phyloP scores from a whole-genome alignment of 1,140 invertebrate species.

The Wasmannia auropunctata region DNA sequence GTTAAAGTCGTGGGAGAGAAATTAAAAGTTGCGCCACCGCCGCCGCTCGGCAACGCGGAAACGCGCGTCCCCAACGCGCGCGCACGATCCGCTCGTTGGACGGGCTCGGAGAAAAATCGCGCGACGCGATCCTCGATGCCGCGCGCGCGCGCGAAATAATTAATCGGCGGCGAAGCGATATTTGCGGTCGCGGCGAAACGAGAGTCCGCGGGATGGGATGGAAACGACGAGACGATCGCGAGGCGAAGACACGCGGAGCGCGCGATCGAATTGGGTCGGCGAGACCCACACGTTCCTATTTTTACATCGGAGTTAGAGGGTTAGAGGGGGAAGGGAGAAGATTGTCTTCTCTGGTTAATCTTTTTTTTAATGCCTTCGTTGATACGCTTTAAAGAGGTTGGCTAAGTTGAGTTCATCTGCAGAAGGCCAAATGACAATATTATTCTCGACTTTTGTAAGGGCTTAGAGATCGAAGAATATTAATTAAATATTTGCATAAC shows the following conservation, averaged over 20 bases:
- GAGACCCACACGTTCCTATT: background rate
- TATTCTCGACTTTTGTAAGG: background rate
- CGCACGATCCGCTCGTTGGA: background rate
- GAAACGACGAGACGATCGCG: background rate
- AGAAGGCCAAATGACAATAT: background rate
- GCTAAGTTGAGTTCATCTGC: background rate
- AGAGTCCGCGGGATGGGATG: background rate
- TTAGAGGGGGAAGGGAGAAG: background rate
- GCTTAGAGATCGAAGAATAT: background rate
- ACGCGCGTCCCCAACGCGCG: slow-evolving; percentile 26
- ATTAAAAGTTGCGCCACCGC: slow-evolving; percentile 51
- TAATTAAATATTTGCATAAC: background rate
- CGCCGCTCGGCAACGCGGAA: background rate
- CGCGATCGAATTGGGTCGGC: slow-evolving; percentile 13
- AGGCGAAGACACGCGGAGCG: background rate
- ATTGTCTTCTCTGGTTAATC: too few relatives aligned
- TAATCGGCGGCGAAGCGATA: slow-evolving; percentile 11
- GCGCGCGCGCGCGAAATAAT: slow-evolving; percentile 21
- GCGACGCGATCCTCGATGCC: too few relatives aligned
- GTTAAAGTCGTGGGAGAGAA: slow-evolving; percentile 29
- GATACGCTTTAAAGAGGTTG: background rate
- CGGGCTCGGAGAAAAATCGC: background rate
- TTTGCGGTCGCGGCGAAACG: background rate
- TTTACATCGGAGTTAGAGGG: slow-evolving; percentile 1
- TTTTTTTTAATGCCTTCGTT: background rate